A percentile compares a stretch with the other conserved stretches of the same genome.
These are phyloP conservation scores for Drosophila obscura DNA, from an alignment of 1,140 invertebrate genomes.

Conservation along the genomic window DNA sequence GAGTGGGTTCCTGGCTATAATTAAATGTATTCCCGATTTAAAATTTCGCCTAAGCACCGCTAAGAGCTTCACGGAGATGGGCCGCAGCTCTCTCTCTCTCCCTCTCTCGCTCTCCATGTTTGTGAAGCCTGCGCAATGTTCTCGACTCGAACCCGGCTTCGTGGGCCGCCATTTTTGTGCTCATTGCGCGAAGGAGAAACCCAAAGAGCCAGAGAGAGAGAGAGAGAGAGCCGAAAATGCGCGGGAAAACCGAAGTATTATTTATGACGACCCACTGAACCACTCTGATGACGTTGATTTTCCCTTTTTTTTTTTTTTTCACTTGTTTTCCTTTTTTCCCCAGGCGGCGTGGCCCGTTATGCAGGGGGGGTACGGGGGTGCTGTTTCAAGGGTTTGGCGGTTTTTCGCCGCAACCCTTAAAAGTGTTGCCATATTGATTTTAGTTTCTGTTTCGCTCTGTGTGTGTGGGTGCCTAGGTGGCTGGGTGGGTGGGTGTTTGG, in stretches of 20 bases:
- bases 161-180: conserved; percentile 17
- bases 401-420: conserved; percentile 80
- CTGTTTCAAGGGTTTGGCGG: conserved; percentile 20
- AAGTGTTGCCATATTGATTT: conserved; percentile 81
- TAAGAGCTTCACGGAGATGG: neutral
- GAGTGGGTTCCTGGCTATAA: conserved; percentile 27
- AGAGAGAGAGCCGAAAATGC: conserved; percentile 62
- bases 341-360: neutral
- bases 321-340: neutral
- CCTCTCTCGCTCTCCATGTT: neutral
- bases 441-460: conserved; percentile 29
- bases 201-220: neutral
- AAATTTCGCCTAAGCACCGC: conserved; percentile 14
- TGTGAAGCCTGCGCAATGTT: conserved; percentile 31
- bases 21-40: conserved; percentile 46
- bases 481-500: neutral
- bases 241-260: conserved; percentile 71
- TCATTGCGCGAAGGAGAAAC: neutral
- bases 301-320: conserved; percentile 7
- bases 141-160: conserved; percentile 5
- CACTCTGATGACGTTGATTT: conserved; percentile 63
- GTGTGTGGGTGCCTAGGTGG: conserved; percentile 23
- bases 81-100: no score
- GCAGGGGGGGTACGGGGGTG: conserved; percentile 18
- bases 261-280: conserved; percentile 79